These are phyloP conservation scores for Tetramorium simillimum DNA, from an alignment of 1,140 invertebrate genomes.

Conservation along the genomic window DNA sequence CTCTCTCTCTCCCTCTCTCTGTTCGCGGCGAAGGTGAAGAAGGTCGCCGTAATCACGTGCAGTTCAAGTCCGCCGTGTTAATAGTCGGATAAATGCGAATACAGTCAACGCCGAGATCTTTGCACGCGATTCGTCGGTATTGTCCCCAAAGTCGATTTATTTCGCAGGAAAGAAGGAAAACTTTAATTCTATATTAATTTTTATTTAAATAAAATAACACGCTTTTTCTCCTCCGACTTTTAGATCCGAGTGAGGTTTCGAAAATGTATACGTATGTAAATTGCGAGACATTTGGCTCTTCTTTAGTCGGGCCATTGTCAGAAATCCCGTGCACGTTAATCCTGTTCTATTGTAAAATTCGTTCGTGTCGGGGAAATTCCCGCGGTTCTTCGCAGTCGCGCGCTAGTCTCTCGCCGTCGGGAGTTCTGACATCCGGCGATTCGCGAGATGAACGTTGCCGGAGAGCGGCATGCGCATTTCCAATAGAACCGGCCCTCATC, in stretches of 20 bases:
- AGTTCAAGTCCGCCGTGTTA: constrained; percentile 23
- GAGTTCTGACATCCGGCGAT: constrained; percentile 22
- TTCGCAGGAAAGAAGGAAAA: not conserved
- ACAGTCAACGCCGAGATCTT: not conserved
- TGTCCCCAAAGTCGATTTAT: not conserved
- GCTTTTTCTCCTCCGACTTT: not conserved
- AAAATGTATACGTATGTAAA: not conserved
- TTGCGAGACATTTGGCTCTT: not conserved
- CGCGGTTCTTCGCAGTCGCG: constrained; percentile 23
- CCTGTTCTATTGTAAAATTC: constrained; percentile 19
- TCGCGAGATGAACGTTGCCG: constrained; percentile 35
- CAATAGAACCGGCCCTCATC: not conserved
- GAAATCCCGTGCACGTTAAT: not conserved
- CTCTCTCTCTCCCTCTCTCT: constrained; percentile 10
- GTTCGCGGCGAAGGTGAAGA: constrained; percentile 26
- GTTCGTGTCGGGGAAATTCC: not conserved
- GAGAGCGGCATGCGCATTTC: constrained; percentile 33
- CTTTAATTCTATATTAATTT: not conserved
- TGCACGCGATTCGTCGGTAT: not conserved
- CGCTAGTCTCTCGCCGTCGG: not conserved
- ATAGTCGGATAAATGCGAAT: constrained; percentile 20
- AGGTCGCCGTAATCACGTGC: constrained; percentile 25
- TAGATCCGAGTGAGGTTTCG: not conserved
- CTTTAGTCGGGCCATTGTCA: not conserved
- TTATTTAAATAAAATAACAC: not conserved